Evolutionary conservation across 2,113 vertebrate species (phyloP).

Genomic region (Chamaea fasciata): DNA sequence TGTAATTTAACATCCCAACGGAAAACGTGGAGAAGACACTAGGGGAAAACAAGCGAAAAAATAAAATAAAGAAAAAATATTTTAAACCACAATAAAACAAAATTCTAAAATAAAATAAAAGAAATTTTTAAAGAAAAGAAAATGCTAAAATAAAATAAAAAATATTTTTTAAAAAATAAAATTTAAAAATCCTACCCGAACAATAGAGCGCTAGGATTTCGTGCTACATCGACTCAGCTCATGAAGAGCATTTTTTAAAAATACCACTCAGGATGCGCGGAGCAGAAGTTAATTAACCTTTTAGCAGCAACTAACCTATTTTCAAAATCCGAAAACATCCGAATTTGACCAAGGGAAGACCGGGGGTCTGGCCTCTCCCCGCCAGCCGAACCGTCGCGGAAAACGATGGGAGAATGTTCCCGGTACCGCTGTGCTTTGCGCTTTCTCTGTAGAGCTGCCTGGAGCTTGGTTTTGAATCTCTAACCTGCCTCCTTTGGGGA

Average conservation of each 20-base stretch:
- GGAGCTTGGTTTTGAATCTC: neutral
- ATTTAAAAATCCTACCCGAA: neutral
- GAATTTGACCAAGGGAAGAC: neutral
- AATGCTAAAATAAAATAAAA: no score
- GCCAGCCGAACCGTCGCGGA: neutral
- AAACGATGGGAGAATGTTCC: neutral
- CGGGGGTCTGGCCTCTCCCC: neutral
- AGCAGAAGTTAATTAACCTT: neutral
- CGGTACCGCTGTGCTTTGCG: fast-evolving
- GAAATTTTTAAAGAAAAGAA: no score
- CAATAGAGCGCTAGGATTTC: neutral
- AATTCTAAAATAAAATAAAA: no score
- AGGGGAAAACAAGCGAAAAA: neutral
- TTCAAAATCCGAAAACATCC: neutral
- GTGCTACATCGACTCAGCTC: neutral
- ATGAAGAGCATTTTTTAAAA: neutral
- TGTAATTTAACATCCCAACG: neutral
- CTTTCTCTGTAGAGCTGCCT: neutral
- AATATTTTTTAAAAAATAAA: no score
- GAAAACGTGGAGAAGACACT: neutral
- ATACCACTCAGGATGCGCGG: fast-evolving
- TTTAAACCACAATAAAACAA: no score
- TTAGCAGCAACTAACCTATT: neutral
- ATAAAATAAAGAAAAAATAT: neutral
- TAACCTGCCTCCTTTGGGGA: neutral